Conservation (phyloP, 2,113 vertebrate genomes). For the Epinephelus fuscoguttatus region DNA sequence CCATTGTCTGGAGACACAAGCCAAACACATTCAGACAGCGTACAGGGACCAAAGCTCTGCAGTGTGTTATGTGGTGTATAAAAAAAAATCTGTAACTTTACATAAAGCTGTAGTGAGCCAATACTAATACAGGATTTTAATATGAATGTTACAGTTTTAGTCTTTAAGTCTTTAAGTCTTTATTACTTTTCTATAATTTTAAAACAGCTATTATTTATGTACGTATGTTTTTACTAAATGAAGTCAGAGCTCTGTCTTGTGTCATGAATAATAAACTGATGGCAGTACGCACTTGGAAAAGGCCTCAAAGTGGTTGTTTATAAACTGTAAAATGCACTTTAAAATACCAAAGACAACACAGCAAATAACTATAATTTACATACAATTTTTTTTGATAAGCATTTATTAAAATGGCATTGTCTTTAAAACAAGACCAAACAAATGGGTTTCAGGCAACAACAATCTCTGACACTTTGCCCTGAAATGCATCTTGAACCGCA, state of each 20-base stretch:
- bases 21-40: constrained; percentile 2
- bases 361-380: too few species aligned
- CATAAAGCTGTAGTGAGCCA: neutral
- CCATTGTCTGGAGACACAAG: constrained; percentile 90
- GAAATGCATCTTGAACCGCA: too few species aligned
- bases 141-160: too few species aligned
- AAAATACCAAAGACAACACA: too few species aligned
- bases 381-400: too few species aligned
- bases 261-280: constrained; percentile 4
- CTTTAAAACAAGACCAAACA: neutral
- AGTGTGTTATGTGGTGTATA: neutral
- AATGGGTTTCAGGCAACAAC: neutral
- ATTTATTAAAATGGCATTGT: too few species aligned
- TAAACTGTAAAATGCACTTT: too few species aligned
- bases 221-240: neutral
- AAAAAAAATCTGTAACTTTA: neutral
- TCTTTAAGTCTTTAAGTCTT: too few species aligned
- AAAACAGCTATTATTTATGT: neutral
- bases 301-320: too few species aligned
- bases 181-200: neutral
- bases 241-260: neutral
- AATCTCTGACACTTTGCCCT: too few species aligned
- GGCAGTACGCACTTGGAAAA: neutral
- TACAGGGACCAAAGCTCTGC: neutral
- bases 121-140: neutral